Base-by-base conservation (phyloP, 1,140 invertebrate genomes). In the Pseudomyrmex sp. region DNA sequence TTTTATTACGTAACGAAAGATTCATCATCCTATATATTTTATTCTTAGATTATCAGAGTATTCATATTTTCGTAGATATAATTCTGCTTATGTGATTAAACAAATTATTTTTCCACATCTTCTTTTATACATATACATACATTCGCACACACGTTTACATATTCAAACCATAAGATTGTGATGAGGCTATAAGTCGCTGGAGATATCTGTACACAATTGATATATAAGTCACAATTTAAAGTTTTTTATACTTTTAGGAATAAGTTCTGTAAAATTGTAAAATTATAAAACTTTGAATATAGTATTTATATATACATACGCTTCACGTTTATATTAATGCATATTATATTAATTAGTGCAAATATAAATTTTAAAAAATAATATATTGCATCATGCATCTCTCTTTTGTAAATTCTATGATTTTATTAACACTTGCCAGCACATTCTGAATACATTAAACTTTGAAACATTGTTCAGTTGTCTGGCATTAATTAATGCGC, bases 1-100 rank as follows among this genome's bases (percentile, higher is more conserved):
- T 74, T 44, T 35, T 18, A 62, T 74, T 48, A 62, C 54, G 12
- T 73, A 52, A 58, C 20, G 12, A 61, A 23, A 2, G 72, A 26
- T 44, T 61, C 2, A 23, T 23, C 50, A 23, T 23, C 56, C 46
- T 62, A 74, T 23, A 18, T 0, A 0, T 46, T 46, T 20, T 20
- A 46, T 61, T 74, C 61, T 74, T 18, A n/a, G 35, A 35, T 35
- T 35, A 35, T 7, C 35, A 35, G 35, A 35, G 7, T 35, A 35
- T 35, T 35, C 18, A 5, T 13, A 35, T 72, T 20, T 72, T 0
- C 35, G 20, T 18, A 12, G 50, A 54, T 54, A 54, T 35, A 23
- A 54, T 70, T 23, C n/a, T 23, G 23, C 35, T 72, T 72, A 15
- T 50, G 20, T 20, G 54, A 73, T 59, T 35, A 13, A 59, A 48